Base-by-base conservation (phyloP, 2,797 vertebrate genomes). In the Catamblyrhynchus diadema region DNA sequence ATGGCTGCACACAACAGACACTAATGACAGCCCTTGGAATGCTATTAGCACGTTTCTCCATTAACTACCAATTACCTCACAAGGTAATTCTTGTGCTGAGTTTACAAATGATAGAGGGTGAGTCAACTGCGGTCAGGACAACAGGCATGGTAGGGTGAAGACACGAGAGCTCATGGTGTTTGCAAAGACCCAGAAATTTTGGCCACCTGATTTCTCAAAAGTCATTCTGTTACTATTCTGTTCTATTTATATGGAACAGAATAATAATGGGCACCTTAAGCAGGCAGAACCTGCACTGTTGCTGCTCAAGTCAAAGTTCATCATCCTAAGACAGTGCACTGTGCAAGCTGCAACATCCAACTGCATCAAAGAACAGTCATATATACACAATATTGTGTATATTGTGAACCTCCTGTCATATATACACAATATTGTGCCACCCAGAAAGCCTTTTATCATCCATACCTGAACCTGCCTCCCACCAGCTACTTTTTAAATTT, bases 11-110 rank as follows among this genome's bases (percentile, higher is more conserved):
- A 44, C 56, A 78, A 30, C 70, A 86, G 59, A 47, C 77, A 41
- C 61, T 95, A 89, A 91, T 82, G 60, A 92, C n/a, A 91, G 84
- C 60, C 81, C 74, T 77, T 14, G 67, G 18, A 86, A 56, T n/a
- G 56, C 27, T 73, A 81, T 69, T 41, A 89, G 85, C 70, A 60
- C 1, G 0, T 75, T 75, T 84, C 33, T 27, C 48, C 66, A 66
- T 90, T 90, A 96, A 57, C 21, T 25, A 30, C n/a, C 60, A 73
- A 3, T 83, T 64, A 56, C 18, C 33, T 90, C 18, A 0, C 50
- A n/a, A 79, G 20, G 11, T 62, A 50, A 85, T 95, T 88, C 80
- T 33, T 66, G 85, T 66, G 56, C 75, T 3, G 0, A 32, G 81
- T 64, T 85, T 85, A 21, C 84, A 91, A 69, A 74, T 60, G 75